These are phyloP conservation scores for Zaprionus africanus DNA, from an alignment of 1,140 invertebrate genomes.

Conservation along the genomic window DNA sequence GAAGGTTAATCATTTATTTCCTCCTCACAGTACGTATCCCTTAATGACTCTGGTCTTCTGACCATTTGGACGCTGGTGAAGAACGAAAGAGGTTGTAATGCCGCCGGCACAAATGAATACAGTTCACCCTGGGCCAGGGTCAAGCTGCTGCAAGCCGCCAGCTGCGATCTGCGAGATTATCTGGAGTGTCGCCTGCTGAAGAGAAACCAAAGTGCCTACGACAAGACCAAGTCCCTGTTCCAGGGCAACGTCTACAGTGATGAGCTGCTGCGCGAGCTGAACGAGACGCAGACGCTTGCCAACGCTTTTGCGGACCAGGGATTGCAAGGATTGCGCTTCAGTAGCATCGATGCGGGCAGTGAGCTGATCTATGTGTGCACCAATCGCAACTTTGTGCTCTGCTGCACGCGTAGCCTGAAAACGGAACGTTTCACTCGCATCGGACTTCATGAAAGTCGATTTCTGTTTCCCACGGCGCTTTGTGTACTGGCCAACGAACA, in stretches of 20 bases:
- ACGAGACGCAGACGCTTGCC: slow-evolving; percentile 58
- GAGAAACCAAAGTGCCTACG: slow-evolving; percentile 58
- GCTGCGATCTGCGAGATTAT: slow-evolving; percentile 68
- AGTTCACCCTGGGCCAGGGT: slow-evolving; percentile 78
- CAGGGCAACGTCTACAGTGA: slow-evolving; percentile 82
- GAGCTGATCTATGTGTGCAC: slow-evolving; percentile 79
- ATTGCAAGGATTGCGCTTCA: slow-evolving; percentile 75
- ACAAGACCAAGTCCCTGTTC: slow-evolving; percentile 76
- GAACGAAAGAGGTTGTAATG: slow-evolving; percentile 13
- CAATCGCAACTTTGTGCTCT: slow-evolving; percentile 78
- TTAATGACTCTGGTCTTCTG: slow-evolving; percentile 79
- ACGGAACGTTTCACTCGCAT: slow-evolving; percentile 69
- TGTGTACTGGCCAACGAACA: slow-evolving; percentile 71
- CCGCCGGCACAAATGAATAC: slow-evolving; percentile 59
- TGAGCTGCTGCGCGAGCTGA: slow-evolving; percentile 69
- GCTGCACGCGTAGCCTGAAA: slow-evolving; percentile 75
- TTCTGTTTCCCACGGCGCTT: slow-evolving; percentile 73
- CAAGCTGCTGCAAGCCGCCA: slow-evolving; percentile 75
- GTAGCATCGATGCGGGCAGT: slow-evolving; percentile 66
- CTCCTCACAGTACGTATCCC: slow-evolving; percentile 62
- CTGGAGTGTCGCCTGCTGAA: slow-evolving; percentile 56
- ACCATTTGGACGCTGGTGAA: slow-evolving; percentile 80
- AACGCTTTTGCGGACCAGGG: slow-evolving; percentile 32
- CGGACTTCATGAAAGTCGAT: slow-evolving; percentile 68
- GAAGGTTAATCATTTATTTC: neutral